These are phyloP conservation scores for Myoxocephalus aenaeus DNA, from an alignment of 2,797 vertebrate genomes.

Conservation along the genomic window DNA sequence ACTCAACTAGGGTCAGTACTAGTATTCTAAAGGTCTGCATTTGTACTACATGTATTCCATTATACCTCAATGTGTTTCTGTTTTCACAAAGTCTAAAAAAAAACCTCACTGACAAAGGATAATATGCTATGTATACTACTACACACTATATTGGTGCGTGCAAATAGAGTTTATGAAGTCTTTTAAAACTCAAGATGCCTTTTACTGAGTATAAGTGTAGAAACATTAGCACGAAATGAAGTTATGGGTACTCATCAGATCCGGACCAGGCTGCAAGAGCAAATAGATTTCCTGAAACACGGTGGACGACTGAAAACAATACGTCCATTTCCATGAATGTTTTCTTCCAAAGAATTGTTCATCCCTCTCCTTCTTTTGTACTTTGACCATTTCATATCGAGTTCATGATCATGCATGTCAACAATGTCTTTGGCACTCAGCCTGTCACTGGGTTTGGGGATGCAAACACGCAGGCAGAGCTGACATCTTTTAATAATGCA, in stretches of 20 bases:
- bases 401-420: slow-evolving; percentile 56
- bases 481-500: slow-evolving; percentile 80
- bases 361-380: slow-evolving; percentile 2
- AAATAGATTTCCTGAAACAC: not conserved
- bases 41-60: not conserved
- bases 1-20: not conserved
- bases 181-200: not conserved
- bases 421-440: slow-evolving; percentile 26
- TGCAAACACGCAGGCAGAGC: slow-evolving; percentile 56
- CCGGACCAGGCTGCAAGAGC: not conserved
- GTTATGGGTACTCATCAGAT: slow-evolving; percentile 1
- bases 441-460: slow-evolving; percentile 37
- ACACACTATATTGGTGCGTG: not conserved
- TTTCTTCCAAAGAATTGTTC: slow-evolving; percentile 32
- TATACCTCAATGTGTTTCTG: not conserved
- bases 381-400: slow-evolving; percentile 32
- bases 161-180: not conserved
- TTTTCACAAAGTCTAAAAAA: not conserved
- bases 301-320: not conserved
- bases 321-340: slow-evolving; percentile 17
- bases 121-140: not conserved
- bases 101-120: not conserved
- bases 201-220: not conserved
- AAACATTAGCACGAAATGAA: slow-evolving; percentile 3
- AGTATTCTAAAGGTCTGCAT: not conserved